Percentiles rank a stretch among this genome's conserved stretches.
phyloP scores from a whole-genome alignment of 2,113 vertebrate genomes.

The Cariama cristata region DNA sequence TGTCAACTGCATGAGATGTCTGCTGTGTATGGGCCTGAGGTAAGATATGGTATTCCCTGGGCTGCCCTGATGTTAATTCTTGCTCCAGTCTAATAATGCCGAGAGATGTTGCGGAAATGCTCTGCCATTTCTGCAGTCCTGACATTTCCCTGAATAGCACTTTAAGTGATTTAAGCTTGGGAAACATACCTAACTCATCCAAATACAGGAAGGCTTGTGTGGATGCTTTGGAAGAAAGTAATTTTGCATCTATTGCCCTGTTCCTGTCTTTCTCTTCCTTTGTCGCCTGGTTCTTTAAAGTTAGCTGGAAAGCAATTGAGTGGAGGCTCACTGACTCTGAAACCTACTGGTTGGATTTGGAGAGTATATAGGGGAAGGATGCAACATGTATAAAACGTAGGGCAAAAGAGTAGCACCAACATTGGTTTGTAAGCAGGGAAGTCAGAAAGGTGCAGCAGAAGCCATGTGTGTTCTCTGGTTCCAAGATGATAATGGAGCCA shows the following conservation, averaged over 20 bases:
- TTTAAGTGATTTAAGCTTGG: background rate
- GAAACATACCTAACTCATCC: background rate
- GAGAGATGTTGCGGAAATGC: background rate
- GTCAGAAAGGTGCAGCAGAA: background rate
- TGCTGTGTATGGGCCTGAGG: background rate
- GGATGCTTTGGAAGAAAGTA: background rate
- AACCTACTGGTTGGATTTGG: background rate
- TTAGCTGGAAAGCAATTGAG: background rate
- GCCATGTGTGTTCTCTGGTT: background rate
- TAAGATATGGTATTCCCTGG: background rate
- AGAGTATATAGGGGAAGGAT: background rate
- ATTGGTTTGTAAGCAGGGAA: background rate
- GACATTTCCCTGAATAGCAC: background rate
- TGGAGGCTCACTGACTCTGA: background rate
- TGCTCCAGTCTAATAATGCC: background rate
- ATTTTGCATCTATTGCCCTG: background rate
- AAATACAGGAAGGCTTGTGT: background rate
- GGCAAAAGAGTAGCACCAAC: background rate
- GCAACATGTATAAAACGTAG: background rate
- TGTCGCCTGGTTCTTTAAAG: background rate
- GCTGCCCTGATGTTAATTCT: background rate
- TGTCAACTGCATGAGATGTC: background rate
- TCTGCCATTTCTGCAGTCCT: background rate
- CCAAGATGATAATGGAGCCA: background rate
- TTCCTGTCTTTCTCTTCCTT: background rate